These are phyloP conservation scores for Cichladusa arquata DNA, from an alignment of 2,113 vertebrate species.

Conservation along the genomic window DNA sequence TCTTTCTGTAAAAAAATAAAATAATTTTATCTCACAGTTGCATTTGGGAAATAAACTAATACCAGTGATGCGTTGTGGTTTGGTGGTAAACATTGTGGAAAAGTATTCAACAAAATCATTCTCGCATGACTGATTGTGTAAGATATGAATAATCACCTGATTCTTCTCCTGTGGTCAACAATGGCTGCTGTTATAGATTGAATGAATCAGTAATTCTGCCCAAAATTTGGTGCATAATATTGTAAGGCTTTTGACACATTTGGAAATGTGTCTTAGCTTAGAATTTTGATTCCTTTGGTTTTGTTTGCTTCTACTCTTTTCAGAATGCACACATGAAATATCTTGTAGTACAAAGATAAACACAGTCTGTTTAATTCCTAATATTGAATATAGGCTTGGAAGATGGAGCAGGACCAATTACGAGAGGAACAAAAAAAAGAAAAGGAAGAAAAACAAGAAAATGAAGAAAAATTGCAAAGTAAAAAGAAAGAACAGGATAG, in stretches of 20 bases:
- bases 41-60: background rate
- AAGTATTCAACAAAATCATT: background rate
- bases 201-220: background rate
- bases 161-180: background rate
- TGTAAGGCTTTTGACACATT: background rate
- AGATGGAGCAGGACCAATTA: constrained; percentile 71
- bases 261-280: background rate
- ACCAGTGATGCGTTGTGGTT: background rate
- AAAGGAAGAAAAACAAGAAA: constrained; percentile 48
- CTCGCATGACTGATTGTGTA: background rate
- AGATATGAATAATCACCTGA: background rate
- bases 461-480: background rate
- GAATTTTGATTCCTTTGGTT: background rate
- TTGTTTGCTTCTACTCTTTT: background rate
- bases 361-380: background rate
- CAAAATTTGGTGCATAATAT: background rate
- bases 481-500: constrained; percentile 54
- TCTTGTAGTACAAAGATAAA: background rate
- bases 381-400: constrained; percentile 76
- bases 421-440: constrained; percentile 74
- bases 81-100: background rate
- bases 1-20: background rate
- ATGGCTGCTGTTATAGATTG: background rate
- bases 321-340: background rate
- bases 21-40: background rate